A percentile compares a stretch with the other conserved stretches of the same genome.
Conservation (phyloP, 2,888 invertebrate species). For the Alcis repandata region DNA sequence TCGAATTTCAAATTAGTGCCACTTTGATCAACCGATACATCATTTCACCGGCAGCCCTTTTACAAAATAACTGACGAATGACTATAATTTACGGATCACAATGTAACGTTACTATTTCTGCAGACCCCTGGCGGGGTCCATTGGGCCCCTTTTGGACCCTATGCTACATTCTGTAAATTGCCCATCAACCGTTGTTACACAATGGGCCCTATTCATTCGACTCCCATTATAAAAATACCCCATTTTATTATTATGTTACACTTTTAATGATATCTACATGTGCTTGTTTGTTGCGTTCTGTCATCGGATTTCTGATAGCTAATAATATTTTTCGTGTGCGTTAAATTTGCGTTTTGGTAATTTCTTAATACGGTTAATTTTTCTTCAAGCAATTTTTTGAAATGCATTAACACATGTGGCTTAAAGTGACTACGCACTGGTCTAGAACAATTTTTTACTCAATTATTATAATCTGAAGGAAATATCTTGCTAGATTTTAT, state of each 20-base stretch:
- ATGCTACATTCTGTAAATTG: slow-evolving; percentile 75
- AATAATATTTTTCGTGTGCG: slow-evolving; percentile 9
- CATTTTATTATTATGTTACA: slow-evolving; percentile 80
- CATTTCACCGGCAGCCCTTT: slow-evolving; percentile 58
- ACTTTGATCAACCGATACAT: slow-evolving; percentile 57
- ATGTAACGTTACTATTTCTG: slow-evolving; percentile 61
- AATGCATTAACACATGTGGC: too few species aligned
- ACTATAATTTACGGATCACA: slow-evolving; percentile 77
- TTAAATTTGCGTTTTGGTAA: neutral
- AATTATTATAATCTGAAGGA: too few species aligned
- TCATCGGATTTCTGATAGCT: slow-evolving; percentile 48
- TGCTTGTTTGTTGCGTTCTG: slow-evolving; percentile 55
- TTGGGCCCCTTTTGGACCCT: slow-evolving; percentile 56
- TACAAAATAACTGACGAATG: slow-evolving; percentile 69
- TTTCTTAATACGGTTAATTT: neutral
- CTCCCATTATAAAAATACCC: slow-evolving; percentile 78
- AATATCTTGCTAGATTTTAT: too few species aligned
- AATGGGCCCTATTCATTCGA: slow-evolving; percentile 76
- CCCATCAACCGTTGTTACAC: slow-evolving; percentile 64
- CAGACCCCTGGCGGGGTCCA: slow-evolving; percentile 67
- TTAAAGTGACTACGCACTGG: too few species aligned
- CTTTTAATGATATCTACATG: slow-evolving; percentile 77
- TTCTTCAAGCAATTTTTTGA: too few species aligned
- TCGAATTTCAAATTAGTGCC: slow-evolving; percentile 40
- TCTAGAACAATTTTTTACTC: too few species aligned